Conservation (phyloP, 2,113 vertebrate species). For the Laterallus jamaicensis region DNA sequence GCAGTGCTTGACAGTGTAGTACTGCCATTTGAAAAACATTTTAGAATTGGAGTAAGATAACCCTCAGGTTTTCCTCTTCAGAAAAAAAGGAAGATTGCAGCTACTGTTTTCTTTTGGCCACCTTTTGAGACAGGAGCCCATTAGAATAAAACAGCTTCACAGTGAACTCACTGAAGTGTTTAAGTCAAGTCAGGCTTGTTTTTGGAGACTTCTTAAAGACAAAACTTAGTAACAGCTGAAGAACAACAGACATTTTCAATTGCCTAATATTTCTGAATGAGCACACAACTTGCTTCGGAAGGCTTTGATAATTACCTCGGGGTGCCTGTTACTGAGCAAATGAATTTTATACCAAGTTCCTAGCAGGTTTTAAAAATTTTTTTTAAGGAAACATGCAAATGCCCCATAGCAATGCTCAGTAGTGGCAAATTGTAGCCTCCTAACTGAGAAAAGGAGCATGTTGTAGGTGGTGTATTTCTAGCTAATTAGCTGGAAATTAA, state of each 20-base stretch:
- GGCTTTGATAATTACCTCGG: background rate
- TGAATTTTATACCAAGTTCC: conserved; percentile 25
- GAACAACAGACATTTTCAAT: background rate
- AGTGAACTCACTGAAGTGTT: background rate
- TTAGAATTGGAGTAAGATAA: background rate
- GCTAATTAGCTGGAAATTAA: conserved; percentile 59
- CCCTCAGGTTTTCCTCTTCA: background rate
- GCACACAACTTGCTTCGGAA: background rate
- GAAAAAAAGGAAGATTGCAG: background rate
- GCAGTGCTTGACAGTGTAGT: background rate
- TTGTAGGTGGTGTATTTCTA: conserved; percentile 47
- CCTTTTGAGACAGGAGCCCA: background rate
- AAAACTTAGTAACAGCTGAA: conserved; percentile 24
- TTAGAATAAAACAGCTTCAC: background rate
- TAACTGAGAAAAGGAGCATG: conserved; percentile 1
- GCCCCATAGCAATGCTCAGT: conserved; percentile 39
- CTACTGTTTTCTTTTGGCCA: background rate
- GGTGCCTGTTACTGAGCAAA: background rate
- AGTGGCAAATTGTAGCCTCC: conserved; percentile 45
- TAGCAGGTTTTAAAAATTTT: background rate
- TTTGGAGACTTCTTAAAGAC: background rate
- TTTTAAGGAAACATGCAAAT: conserved; percentile 40
- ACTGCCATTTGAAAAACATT: background rate
- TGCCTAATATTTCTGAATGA: conserved; percentile 20
- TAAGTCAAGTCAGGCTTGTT: background rate